These are phyloP conservation scores for Phacellophora camtschatica DNA, from an alignment of 30 jellyfish, hydroid and myxozoan species.

Conservation along the genomic window DNA sequence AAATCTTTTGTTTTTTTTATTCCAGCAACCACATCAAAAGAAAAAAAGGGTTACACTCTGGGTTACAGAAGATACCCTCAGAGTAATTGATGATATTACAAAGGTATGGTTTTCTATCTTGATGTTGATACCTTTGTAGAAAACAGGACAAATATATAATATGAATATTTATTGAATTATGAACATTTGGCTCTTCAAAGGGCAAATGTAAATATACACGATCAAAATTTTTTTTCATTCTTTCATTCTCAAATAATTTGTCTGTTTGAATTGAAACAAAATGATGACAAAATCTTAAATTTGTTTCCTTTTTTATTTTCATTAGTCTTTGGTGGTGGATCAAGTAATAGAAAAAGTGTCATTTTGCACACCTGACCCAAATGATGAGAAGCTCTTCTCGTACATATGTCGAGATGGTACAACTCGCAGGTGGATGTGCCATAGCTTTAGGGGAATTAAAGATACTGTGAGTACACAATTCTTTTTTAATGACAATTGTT, in stretches of 20 bases:
- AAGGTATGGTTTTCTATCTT: slow-evolving; percentile 49
- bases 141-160: too few species aligned
- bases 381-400: slow-evolving; percentile 91
- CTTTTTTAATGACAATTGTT: too few species aligned
- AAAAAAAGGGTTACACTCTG: slow-evolving; percentile 92
- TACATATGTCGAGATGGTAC: slow-evolving; percentile 99
- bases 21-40: slow-evolving; percentile 72
- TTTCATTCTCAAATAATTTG: background rate
- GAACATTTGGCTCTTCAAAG: too few species aligned
- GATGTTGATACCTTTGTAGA: too few species aligned
- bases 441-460: slow-evolving; percentile 88
- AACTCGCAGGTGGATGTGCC: slow-evolving; percentile 98
- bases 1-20: background rate
- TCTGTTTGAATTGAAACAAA: background rate
- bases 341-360: slow-evolving; percentile 99
- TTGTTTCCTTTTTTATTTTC: background rate
- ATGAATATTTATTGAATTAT: too few species aligned
- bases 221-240: background rate
- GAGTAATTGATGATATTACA: slow-evolving; percentile 92
- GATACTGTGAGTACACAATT: slow-evolving; percentile 91
- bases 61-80: slow-evolving; percentile 94
- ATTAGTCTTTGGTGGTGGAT: slow-evolving; percentile 95
- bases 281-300: background rate
- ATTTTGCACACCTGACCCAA: slow-evolving; percentile 98
- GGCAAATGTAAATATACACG: background rate